Percentiles rank a stretch among this genome's conserved stretches.
Conservation (phyloP, 2,113 vertebrate species). For the Choloepus hoffmanni region DNA sequence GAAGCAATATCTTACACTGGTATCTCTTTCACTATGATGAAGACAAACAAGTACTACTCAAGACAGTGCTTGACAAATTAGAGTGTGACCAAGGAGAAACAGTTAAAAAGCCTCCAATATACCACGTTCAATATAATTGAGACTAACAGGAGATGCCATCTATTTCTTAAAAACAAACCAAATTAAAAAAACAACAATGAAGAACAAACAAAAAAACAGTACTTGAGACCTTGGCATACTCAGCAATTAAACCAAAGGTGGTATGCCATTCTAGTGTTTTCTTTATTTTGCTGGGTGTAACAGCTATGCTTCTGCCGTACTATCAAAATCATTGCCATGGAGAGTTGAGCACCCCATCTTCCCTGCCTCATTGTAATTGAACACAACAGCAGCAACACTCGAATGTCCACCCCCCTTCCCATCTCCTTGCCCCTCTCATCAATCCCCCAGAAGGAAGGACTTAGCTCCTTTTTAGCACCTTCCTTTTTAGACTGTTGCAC, state of each 20-base stretch:
- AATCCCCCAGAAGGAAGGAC: neutral
- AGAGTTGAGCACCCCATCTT: neutral
- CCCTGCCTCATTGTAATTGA: neutral
- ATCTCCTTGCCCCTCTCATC: neutral
- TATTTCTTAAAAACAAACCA: neutral
- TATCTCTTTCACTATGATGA: neutral
- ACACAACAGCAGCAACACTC: neutral
- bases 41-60: neutral
- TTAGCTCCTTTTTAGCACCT: neutral
- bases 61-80: neutral
- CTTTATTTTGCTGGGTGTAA: fast-evolving
- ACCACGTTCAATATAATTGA: neutral
- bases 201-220: neutral
- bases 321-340: neutral
- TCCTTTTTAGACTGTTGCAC: neutral
- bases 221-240: neutral
- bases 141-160: neutral
- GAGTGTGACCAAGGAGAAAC: neutral
- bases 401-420: neutral
- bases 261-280: fast-evolving
- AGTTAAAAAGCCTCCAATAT: neutral
- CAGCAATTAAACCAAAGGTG: fast-evolving
- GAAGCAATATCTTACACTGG: fast-evolving
- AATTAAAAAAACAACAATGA: neutral
- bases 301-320: neutral